phyloP scores from a whole-genome alignment of 2,888 invertebrate genomes.

The Polymixis lichenea region DNA sequence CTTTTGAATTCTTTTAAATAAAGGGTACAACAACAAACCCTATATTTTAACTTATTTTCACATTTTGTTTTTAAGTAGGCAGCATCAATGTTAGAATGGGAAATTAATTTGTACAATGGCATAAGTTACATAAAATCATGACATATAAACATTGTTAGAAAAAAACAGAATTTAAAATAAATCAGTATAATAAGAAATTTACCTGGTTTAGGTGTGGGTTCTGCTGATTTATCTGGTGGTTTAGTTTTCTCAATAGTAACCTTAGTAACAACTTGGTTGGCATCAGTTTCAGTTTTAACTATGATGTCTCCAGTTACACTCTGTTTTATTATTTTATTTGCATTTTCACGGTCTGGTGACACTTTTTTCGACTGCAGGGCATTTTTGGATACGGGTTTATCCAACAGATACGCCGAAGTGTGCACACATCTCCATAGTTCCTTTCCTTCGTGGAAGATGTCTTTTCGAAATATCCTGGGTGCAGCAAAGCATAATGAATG shows the following conservation, averaged over 20 bases:
- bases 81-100: constrained; percentile 8
- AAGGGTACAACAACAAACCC: background rate
- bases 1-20: background rate
- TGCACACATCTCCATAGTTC: constrained; percentile 74
- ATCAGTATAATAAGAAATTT: constrained; percentile 36
- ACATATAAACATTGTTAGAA: background rate
- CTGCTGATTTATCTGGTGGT: constrained; percentile 63
- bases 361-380: constrained; percentile 53
- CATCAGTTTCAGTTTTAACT: constrained; percentile 85
- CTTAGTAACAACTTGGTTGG: constrained; percentile 83
- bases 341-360: constrained; percentile 59
- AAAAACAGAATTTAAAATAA: background rate
- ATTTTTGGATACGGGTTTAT: constrained; percentile 75
- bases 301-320: constrained; percentile 81
- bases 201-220: constrained; percentile 79
- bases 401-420: constrained; percentile 74
- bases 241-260: constrained; percentile 84
- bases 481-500: constrained; percentile 75
- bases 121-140: constrained; percentile 30
- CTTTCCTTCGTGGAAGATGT: constrained; percentile 66
- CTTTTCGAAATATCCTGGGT: constrained; percentile 70
- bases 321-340: constrained; percentile 75
- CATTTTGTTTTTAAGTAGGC: background rate
- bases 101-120: background rate
- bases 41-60: background rate